A percentile compares a stretch with the other conserved stretches of the same genome.
Evolutionary conservation across 1,140 invertebrate species (phyloP).

Genomic region (Pseudobourletiella spinata): DNA sequence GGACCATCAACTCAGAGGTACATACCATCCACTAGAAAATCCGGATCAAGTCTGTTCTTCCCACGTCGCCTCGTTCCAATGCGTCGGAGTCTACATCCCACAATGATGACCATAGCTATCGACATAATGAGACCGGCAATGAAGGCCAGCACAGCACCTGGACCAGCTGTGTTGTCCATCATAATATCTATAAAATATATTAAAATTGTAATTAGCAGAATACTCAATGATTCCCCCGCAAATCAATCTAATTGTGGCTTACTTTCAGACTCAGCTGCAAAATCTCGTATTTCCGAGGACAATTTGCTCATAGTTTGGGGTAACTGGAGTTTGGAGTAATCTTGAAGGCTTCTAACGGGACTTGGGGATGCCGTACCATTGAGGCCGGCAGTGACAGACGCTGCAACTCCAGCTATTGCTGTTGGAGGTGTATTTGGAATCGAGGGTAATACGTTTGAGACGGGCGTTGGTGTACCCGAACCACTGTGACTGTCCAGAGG

Average conservation of each 20-base stretch:
- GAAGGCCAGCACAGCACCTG: conserved; percentile 29
- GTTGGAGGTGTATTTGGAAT: no score
- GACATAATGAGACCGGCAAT: conserved; percentile 57
- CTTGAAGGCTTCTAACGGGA: no score
- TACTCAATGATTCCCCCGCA: no score
- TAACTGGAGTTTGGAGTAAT: conserved; percentile 2
- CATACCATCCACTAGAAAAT: conserved; percentile 96
- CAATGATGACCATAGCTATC: conserved; percentile 61
- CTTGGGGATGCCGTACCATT: no score
- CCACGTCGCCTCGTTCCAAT: conserved; percentile 58
- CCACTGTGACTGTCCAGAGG: no score
- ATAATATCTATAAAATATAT: conserved; percentile 7
- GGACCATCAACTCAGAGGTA: conserved; percentile 71
- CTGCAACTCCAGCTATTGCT: no score
- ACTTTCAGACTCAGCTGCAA: conserved; percentile 5
- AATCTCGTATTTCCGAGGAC: neutral
- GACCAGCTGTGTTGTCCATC: conserved; percentile 15
- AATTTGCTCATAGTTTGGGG: conserved; percentile 1
- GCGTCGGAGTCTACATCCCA: conserved; percentile 67
- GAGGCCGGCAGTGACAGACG: no score
- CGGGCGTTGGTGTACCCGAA: no score
- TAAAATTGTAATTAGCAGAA: no score
- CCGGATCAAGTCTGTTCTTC: conserved; percentile 80
- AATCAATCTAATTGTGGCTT: no score
- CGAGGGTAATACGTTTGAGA: no score